phyloP scores from a whole-genome alignment of 92 coral and sea anemone genomes.

The Desmophyllum pertusum region DNA sequence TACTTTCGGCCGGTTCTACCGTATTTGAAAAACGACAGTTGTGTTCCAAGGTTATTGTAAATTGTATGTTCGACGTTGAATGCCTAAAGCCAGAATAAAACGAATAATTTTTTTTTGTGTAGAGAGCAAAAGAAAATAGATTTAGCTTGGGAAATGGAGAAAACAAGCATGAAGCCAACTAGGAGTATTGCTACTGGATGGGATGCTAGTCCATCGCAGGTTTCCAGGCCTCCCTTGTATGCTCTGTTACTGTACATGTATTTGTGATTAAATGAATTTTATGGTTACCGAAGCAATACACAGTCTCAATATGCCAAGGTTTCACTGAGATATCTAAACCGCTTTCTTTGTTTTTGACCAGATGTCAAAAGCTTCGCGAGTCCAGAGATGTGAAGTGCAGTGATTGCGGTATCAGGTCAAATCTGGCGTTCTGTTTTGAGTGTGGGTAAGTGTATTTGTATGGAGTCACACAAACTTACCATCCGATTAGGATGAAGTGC shows the following conservation, averaged over 20 bases:
- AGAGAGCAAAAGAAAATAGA: no score
- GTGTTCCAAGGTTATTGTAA: no score
- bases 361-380: conserved; percentile 78
- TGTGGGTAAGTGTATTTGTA: conserved; percentile 77
- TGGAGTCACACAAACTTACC: not conserved
- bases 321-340: not conserved
- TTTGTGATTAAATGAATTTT: not conserved
- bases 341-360: conserved; percentile 1
- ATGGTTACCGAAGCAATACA: not conserved
- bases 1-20: no score
- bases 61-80: no score
- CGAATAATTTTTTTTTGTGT: no score
- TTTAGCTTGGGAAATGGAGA: no score
- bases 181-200: no score
- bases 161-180: no score
- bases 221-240: not conserved
- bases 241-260: no score
- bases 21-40: no score
- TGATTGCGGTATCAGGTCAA: conserved; percentile 87
- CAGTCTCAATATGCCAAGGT: not conserved
- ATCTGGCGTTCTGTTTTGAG: conserved; percentile 88
- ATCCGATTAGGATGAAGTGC: not conserved
- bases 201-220: no score
- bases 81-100: not conserved
- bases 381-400: conserved; percentile 79